These are phyloP conservation scores for Gerris buenoi DNA, from an alignment of 1,140 invertebrate species.

Conservation along the genomic window DNA sequence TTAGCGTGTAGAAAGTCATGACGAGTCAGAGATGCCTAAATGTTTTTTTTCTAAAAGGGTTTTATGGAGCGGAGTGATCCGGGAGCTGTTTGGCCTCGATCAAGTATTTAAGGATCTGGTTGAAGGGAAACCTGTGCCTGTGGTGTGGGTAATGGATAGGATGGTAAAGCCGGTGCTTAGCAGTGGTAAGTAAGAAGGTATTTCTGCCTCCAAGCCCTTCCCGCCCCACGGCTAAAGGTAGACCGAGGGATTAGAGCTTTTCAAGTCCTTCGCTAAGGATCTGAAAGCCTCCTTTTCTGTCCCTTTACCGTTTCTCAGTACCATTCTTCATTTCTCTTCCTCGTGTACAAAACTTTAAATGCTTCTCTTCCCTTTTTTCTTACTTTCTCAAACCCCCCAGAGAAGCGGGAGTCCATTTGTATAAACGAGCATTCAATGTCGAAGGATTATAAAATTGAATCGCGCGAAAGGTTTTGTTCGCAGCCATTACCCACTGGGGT, in stretches of 20 bases:
- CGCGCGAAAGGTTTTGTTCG: neutral
- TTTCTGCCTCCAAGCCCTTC: neutral
- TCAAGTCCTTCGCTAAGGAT: neutral
- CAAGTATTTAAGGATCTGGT: neutral
- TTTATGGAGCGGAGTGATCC: no score
- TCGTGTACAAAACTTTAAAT: no score
- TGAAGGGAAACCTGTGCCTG: neutral
- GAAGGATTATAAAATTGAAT: neutral
- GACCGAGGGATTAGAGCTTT: neutral
- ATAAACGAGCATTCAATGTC: neutral
- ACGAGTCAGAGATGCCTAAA: no score
- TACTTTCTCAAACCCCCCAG: neutral
- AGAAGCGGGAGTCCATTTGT: neutral
- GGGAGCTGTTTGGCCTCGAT: neutral
- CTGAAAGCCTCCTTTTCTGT: neutral
- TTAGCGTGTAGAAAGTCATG: no score
- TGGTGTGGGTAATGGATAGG: neutral
- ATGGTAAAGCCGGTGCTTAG: neutral
- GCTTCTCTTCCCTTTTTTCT: neutral
- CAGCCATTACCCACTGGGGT: neutral
- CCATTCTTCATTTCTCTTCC: neutral
- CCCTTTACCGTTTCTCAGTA: neutral
- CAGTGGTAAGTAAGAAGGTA: neutral
- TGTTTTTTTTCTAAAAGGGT: no score
- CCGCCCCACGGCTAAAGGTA: neutral